Base-by-base conservation (phyloP, 2,797 vertebrate genomes). In the Coregonus ussuriensis region DNA sequence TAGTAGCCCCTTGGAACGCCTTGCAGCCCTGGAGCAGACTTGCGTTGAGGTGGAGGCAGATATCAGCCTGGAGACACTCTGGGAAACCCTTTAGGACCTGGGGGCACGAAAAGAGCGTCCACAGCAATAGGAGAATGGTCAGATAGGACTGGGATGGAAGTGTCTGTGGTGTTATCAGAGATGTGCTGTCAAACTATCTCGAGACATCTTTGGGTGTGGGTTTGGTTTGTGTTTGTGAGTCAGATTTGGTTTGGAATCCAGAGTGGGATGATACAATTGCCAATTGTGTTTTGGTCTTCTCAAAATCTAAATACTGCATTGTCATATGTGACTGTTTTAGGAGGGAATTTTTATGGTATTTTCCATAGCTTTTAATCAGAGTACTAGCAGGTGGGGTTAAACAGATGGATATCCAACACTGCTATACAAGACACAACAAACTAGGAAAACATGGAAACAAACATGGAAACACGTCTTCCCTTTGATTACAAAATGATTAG, bases 71-170 rank as follows among this genome's bases (percentile, higher is more conserved):
- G 84, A 99, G 95, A 90, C 98, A 99, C 93, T 99, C 98, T 78
- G 98, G 98, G 88, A 99, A 99, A 59, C 98, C 98, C 96, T 99
- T 99, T 88, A 99, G 91, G 82, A 99, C 97, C 98, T 99, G 89
- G 65, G 78, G 11, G 75, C 3, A 18, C 76, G 73, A 6, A 72
- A 21, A 82, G 35, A 33, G 6, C 67, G 1, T 68, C 79, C 62
- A 86, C 7, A 53, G 47, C 67, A 14, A 47, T n/a, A 29, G 29
- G 29, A 18, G 37, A 18, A 52, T 9, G 31, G 52, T 69, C 29
- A 67, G 16, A 11, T 18, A 11, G 6, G 15, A 56, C 14, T 54
- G 1, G 41, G 14, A 67, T 13, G 54, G 21, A 1, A 0, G 7
- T 4, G 4, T 71, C 0, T 21, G 1, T 14, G 11, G 9, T n/a